Evolutionary conservation across 2,113 vertebrate genomes (phyloP).

Genomic region (Ginglymostoma cirratum): DNA sequence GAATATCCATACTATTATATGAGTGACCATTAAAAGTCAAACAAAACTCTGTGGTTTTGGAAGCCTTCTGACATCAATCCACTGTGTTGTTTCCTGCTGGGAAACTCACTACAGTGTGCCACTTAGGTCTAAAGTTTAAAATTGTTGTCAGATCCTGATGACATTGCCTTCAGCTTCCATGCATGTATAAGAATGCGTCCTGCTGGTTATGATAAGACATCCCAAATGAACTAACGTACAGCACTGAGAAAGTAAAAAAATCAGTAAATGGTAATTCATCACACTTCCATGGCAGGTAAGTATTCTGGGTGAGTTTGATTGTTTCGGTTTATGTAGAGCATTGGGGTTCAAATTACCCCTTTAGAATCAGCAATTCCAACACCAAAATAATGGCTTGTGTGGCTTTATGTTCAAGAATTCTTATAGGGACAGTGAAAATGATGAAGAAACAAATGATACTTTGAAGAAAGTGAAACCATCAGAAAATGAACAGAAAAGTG

Average conservation of each 20-base stretch:
- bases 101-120: neutral
- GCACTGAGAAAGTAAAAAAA: neutral
- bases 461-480: conserved; percentile 41
- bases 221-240: too few species aligned
- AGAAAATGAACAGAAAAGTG: conserved; percentile 39
- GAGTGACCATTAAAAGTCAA: neutral
- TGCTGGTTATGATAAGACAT: too few species aligned
- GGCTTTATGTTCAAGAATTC: neutral
- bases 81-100: neutral
- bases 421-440: conserved; percentile 21
- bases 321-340: neutral
- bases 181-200: neutral
- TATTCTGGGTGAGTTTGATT: neutral
- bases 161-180: neutral
- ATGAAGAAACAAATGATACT: conserved; percentile 42
- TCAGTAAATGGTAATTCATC: neutral
- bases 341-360: neutral
- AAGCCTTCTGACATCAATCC: neutral
- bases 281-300: neutral
- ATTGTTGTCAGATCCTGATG: neutral
- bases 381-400: too few species aligned
- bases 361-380: neutral
- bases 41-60: neutral
- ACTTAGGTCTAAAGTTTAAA: neutral
- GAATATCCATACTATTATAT: neutral